These are phyloP conservation scores for Cepphus grylle DNA, from an alignment of 2,113 vertebrate genomes.

Conservation along the genomic window DNA sequence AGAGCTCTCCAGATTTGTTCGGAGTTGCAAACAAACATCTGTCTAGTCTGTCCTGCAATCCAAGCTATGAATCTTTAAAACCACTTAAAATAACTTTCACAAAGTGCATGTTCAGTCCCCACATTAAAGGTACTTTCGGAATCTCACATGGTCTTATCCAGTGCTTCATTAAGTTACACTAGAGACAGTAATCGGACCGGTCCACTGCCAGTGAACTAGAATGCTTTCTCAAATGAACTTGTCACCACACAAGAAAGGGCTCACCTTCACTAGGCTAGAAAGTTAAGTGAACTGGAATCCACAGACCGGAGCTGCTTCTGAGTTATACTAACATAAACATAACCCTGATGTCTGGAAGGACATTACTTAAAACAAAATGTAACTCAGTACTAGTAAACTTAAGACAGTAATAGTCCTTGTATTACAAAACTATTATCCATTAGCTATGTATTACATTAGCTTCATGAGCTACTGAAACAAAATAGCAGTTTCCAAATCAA, in stretches of 20 bases:
- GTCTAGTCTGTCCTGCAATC: not conserved
- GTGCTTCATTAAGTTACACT: not conserved
- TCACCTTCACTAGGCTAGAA: not conserved
- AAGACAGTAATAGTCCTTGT: not conserved
- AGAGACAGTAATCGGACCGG: not conserved
- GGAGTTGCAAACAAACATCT: not conserved
- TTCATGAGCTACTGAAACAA: not conserved
- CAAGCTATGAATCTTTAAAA: not conserved
- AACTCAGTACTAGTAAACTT: not conserved
- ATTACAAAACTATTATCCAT: not conserved
- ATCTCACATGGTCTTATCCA: not conserved
- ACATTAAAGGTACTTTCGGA: not conserved
- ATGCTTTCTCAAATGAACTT: not conserved
- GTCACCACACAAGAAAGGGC: not conserved
- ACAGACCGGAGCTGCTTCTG: not conserved
- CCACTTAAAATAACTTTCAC: not conserved
- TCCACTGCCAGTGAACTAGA: not conserved
- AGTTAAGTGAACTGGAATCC: not conserved
- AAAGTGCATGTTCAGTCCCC: not conserved
- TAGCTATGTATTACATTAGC: not conserved
- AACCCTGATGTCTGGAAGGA: not conserved
- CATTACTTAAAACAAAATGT: not conserved
- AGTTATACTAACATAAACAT: not conserved
- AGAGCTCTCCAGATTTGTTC: not conserved
- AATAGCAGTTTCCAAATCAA: not conserved